A percentile compares a stretch with the other conserved stretches of the same genome.
These are phyloP conservation scores for Drosophila ironensis DNA, from an alignment of 1,140 invertebrate genomes.

Conservation along the genomic window DNA sequence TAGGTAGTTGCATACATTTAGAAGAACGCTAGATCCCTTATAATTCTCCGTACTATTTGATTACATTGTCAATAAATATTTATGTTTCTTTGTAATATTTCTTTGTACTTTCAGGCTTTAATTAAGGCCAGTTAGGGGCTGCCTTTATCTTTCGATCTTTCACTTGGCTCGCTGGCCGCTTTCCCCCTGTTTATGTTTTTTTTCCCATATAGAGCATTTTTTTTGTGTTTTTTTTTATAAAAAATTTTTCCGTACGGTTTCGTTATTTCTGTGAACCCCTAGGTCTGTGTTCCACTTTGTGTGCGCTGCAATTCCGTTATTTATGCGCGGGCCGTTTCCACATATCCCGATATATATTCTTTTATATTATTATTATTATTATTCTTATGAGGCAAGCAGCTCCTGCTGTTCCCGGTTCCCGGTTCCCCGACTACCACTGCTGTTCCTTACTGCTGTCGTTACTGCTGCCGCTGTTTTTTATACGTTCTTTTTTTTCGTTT, in stretches of 20 bases:
- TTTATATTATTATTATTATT: conserved; percentile 34
- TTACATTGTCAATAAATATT: not conserved
- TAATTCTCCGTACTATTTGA: too few relatives aligned
- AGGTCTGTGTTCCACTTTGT: conserved; percentile 19
- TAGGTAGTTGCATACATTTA: too few relatives aligned
- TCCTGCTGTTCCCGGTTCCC: conserved; percentile 37
- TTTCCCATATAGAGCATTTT: not conserved
- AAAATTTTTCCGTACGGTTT: not conserved
- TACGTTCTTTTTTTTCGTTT: not conserved
- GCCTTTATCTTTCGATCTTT: conserved; percentile 4
- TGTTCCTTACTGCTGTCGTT: conserved; percentile 17
- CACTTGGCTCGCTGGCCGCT: not conserved
- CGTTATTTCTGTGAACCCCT: too few relatives aligned
- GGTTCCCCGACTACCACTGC: not conserved
- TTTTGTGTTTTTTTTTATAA: not conserved
- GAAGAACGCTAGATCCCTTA: too few relatives aligned
- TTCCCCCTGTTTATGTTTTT: not conserved
- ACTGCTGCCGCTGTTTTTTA: conserved; percentile 36
- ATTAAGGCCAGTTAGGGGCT: not conserved
- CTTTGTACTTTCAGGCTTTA: not conserved
- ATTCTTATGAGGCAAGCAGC: conserved; percentile 49
- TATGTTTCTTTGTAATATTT: not conserved
- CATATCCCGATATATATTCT: conserved; percentile 28
- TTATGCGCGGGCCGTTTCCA: conserved; percentile 37
- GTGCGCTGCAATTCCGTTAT: conserved; percentile 43